Conservation (phyloP, 2,113 vertebrate genomes). For the Semicossyphus pulcher region DNA sequence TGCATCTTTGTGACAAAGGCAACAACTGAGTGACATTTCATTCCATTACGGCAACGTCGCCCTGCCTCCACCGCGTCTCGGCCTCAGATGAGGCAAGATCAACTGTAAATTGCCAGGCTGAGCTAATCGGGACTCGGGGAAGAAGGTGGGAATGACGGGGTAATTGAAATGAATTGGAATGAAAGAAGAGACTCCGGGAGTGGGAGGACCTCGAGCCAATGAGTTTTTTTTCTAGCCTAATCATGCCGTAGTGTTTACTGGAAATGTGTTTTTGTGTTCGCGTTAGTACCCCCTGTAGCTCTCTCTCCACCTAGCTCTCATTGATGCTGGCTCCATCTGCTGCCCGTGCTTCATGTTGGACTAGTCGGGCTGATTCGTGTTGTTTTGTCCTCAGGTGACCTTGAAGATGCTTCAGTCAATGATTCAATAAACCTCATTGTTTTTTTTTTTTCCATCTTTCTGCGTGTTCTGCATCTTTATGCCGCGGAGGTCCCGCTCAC, state of each 20-base stretch:
- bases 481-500: neutral
- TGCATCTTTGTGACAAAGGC: conserved; percentile 75
- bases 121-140: conserved; percentile 76
- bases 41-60: conserved; percentile 77
- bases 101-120: conserved; percentile 81
- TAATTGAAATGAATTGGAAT: conserved; percentile 82
- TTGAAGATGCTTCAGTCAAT: conserved; percentile 55
- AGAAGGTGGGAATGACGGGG: conserved; percentile 66
- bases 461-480: neutral
- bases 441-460: conserved; percentile 13
- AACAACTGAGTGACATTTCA: conserved; percentile 83
- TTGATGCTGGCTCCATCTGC: conserved; percentile 26
- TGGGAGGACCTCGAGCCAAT: conserved; percentile 48
- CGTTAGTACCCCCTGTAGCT: conserved; percentile 14
- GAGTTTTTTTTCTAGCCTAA: conserved; percentile 45
- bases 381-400: conserved; percentile 63
- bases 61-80: conserved; percentile 59
- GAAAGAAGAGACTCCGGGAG: conserved; percentile 62
- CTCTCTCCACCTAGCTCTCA: neutral
- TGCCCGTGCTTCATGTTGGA: conserved; percentile 2
- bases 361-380: conserved; percentile 25
- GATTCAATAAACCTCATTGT: conserved; percentile 73
- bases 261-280: conserved; percentile 68
- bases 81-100: conserved; percentile 78
- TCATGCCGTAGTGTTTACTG: conserved; percentile 72